phyloP scores from a whole-genome alignment of 2,797 vertebrate genomes.

The Meriones psammophilus region DNA sequence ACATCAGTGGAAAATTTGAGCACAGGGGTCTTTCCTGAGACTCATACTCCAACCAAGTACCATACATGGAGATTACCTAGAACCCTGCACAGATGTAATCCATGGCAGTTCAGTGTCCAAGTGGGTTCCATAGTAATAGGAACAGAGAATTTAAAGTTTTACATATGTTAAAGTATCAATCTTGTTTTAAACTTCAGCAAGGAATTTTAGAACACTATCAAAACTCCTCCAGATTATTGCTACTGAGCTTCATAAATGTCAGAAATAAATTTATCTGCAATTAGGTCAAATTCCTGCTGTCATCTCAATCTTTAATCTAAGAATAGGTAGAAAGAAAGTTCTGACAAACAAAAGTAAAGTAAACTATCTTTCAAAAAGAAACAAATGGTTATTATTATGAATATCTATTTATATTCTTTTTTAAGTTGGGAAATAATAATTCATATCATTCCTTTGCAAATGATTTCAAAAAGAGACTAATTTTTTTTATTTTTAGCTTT shows the following conservation, averaged over 20 bases:
- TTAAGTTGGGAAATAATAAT: constrained; percentile 25
- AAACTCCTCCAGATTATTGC: background rate
- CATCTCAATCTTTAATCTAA: constrained; percentile 22
- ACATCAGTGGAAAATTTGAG: too few relatives aligned
- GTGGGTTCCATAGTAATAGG: too few relatives aligned
- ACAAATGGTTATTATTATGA: constrained; percentile 7
- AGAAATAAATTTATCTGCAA: constrained; percentile 53
- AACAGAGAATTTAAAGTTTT: background rate
- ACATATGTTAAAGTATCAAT: background rate
- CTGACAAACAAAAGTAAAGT: background rate
- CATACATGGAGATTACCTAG: too few relatives aligned
- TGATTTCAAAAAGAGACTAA: background rate
- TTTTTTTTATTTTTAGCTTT: too few relatives aligned
- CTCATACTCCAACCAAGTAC: too few relatives aligned
- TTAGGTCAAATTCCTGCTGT: constrained; percentile 43
- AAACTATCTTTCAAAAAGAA: constrained; percentile 17
- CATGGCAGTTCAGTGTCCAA: too few relatives aligned
- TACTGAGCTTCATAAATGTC: constrained; percentile 29
- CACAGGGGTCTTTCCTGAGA: too few relatives aligned
- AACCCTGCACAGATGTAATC: too few relatives aligned
- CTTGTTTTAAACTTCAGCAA: constrained; percentile 45
- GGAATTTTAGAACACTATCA: background rate
- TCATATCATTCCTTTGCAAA: background rate
- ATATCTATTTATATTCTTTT: background rate
- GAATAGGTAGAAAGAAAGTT: background rate